Evolutionary conservation across 2,113 vertebrate genomes (phyloP), one percentile per base, ranked within the genome.

Genomic region (Synodontis membranacea): DNA sequence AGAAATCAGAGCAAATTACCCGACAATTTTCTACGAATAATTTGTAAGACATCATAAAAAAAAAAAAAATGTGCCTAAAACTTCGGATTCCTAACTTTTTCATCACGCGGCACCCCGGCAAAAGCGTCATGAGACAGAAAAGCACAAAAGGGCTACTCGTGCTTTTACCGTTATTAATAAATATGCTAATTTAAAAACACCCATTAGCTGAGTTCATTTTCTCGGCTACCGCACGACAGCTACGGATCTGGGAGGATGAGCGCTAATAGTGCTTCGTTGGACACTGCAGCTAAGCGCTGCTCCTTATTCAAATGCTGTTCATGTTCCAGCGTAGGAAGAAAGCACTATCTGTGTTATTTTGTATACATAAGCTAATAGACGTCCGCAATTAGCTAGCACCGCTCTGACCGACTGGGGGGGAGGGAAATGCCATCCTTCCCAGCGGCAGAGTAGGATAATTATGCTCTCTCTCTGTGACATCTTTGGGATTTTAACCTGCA

Each of bases 361-460:
- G 54, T 80, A 80, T 80, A 80, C 37, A 58, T 80, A 56, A 42
- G 78, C 54, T 58, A 80, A 80, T 39, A 80, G 78, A 58, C 78
- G 58, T 80, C 52, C 52, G 52, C 78, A 80, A 80, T 80, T 80
- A 80, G 78, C 78, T 58, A 58, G 34, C 34, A 7, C 42, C 28
- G 78, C 78, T 80, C 52, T 58, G 25, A 80, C 21, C 21, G 78
- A 80, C 52, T 39, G 6, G 52, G 52, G 34, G 48, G 78, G 78
- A 80, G 78, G 78, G 23, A 80, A 80, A 80, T 80, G 78, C 78
- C 78, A 80, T 80, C 78, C 78, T 80, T 80, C 52, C 78, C 78
- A 80, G 31, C 52, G 58, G 58, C 78, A 58, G 78, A 39, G 78
- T 58, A 42, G 52, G 34, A 58, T 80, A 80, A 80, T 80, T 80